Conservation (phyloP, 2,113 vertebrate genomes). For the Stomatorhinus ivindoensis region DNA sequence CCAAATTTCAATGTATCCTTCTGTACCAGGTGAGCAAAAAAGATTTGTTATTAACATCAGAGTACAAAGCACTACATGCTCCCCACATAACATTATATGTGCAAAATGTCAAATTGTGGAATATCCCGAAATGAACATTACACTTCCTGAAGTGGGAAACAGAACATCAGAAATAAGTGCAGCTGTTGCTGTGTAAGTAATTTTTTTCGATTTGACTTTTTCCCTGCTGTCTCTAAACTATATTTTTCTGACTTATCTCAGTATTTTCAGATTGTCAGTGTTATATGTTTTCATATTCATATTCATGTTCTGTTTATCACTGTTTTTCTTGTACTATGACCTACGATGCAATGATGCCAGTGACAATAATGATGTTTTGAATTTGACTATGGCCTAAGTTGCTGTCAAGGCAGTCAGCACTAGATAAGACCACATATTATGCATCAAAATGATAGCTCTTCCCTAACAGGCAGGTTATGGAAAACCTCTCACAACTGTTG, state of each 20-base stretch:
- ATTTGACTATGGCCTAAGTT: background rate
- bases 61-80: background rate
- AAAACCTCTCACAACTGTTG: rapidly evolving
- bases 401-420: background rate
- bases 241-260: background rate
- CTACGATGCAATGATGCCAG: background rate
- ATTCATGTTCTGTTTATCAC: background rate
- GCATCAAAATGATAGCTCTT: background rate
- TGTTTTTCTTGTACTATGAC: background rate
- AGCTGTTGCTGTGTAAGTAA: background rate
- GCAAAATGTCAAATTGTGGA: background rate
- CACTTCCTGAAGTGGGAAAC: background rate
- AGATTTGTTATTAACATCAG: background rate
- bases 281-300: background rate
- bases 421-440: background rate
- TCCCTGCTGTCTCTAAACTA: background rate
- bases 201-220: background rate
- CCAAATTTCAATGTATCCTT: background rate
- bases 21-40: background rate
- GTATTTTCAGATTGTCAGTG: background rate
- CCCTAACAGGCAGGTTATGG: constrained; percentile 34
- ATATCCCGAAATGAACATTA: background rate
- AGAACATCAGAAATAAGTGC: background rate
- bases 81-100: rapidly evolving
- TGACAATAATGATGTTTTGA: background rate